Base-by-base conservation (phyloP, 2,888 invertebrate species). In the Caenorhabditis japonica region DNA sequence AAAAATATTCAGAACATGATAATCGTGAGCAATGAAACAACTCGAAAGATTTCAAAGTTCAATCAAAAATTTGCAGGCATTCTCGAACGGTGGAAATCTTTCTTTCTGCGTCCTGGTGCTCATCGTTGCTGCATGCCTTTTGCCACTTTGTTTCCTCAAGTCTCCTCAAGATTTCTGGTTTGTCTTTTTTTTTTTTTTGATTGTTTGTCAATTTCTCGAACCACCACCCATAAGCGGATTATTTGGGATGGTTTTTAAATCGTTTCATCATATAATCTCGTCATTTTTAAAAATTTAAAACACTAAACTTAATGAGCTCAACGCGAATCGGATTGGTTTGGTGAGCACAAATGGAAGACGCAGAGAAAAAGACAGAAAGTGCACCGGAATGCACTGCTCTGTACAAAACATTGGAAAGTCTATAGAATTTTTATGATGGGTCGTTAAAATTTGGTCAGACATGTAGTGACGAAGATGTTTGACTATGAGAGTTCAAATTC, bases 141-240 rank as follows among this genome's bases (percentile, higher is more conserved):
- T 84, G 13, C 86, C 86, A 23, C 60, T 86, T n/a, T 79, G 78
- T 5, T 83, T 86, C 70, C 73, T 86, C 38, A 86, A 86, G 62
- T 84, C 84, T 3, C 86, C 86, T 8, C 79, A 83, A 43, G 86
- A 86, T 66, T 86, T 86, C 75, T 86, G 86, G 86, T 82, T 44
- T 56, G 66, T 49, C 19, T 25, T 38, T 30, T 30, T 44, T 39
- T 25, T 21, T 13, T 27, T 46, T 36, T 46, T n/a, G 7, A 41
- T 21, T 7, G 23, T 23, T 51, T 4, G 30, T 49, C 38, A 21
- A 13, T 4, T 12, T 12, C 8, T 39, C 10, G 5, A 7, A 15
- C 19, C 2, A 27, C 33, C 53, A 5, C 15, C 19, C 13, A 46
- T 58, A 46, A 62, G 46, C 46, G 46, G 53, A 62, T 62, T 53